Conservation (phyloP, 2,888 invertebrate genomes). For the Synergus gifuensis region DNA sequence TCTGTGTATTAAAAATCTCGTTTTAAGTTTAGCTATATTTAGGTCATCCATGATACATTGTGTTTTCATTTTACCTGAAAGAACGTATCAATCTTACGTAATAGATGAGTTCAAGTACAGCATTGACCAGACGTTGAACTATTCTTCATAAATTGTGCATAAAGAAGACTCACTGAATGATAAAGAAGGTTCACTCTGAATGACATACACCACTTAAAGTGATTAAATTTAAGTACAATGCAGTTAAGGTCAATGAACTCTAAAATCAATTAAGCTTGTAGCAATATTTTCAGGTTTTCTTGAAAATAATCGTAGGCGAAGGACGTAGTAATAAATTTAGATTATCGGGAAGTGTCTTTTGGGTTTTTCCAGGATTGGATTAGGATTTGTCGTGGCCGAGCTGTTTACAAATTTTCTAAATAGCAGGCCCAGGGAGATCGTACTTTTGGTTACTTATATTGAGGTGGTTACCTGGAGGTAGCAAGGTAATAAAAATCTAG, state of each 20-base stretch:
- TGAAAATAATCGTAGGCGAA: no score
- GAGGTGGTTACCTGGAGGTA: no score
- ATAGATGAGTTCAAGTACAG: not conserved
- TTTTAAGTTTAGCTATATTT: no score
- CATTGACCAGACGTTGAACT: slow-evolving; percentile 22
- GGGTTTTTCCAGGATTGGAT: no score
- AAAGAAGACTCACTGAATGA: not conserved
- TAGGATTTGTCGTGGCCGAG: no score
- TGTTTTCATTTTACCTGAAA: not conserved
- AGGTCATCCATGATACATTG: not conserved
- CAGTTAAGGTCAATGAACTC: slow-evolving; percentile 1
- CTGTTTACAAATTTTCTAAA: no score
- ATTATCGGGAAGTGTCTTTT: no score
- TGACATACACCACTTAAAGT: slow-evolving; percentile 19
- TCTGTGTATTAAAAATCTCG: not conserved
- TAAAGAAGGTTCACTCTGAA: not conserved
- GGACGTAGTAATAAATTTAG: no score
- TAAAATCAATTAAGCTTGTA: slow-evolving; percentile 11
- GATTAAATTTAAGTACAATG: slow-evolving; percentile 7
- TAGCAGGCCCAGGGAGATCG: no score
- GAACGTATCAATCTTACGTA: not conserved
- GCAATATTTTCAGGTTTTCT: no score
- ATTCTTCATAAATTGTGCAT: not conserved
- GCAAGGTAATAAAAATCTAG: no score
- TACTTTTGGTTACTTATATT: no score